Conservation (phyloP, 1,140 invertebrate species). For the Danaus melanippus region DNA sequence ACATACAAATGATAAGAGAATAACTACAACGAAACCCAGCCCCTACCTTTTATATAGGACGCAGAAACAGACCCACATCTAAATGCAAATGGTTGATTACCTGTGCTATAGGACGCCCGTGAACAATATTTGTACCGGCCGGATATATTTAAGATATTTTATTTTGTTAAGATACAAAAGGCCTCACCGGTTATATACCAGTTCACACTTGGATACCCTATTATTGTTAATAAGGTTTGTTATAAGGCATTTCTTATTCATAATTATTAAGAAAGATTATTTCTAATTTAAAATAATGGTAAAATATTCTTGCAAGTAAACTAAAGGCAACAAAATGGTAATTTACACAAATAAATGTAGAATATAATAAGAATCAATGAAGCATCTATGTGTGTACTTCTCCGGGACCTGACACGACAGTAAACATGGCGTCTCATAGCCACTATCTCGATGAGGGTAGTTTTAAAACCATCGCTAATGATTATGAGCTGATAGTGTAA, state of each 20-base stretch:
- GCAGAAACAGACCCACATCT: constrained; percentile 10
- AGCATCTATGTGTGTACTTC: no score
- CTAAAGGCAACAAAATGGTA: no score
- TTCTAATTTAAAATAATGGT: no score
- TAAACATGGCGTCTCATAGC: constrained; percentile 25
- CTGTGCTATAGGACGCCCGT: constrained; percentile 11
- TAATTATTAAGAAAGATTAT: no score
- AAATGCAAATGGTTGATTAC: constrained; percentile 21
- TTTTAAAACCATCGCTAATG: constrained; percentile 24
- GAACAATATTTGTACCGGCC: constrained; percentile 34
- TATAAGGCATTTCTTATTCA: no score
- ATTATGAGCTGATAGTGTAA: constrained; percentile 5
- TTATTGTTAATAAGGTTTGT: background rate
- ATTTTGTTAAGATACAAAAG: constrained; percentile 65
- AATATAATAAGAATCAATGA: no score
- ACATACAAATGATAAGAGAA: no score
- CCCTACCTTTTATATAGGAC: no score
- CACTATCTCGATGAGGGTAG: constrained; percentile 19
- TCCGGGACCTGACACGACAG: background rate
- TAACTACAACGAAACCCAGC: no score
- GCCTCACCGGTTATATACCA: constrained; percentile 49
- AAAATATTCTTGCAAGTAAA: no score
- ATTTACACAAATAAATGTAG: no score
- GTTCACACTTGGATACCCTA: constrained; percentile 30
- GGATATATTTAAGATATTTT: constrained; percentile 65